Evolutionary conservation across 2,888 invertebrate genomes (phyloP), one percentile per base, ranked within the genome.

Genomic region (Patella caerulea): DNA sequence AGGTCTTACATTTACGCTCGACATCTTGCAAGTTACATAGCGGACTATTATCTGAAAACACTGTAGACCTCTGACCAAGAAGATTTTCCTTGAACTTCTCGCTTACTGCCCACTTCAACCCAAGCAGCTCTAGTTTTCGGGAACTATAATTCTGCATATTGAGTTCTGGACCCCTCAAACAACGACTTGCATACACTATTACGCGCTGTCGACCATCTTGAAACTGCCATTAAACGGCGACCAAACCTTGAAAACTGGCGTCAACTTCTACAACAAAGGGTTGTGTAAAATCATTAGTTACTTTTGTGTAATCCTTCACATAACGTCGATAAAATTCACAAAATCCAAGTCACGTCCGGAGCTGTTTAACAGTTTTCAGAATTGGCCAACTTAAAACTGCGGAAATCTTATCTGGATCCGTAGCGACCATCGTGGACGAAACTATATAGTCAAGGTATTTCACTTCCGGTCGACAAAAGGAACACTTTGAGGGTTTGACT

Each of bases 101-200:
- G 5, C 71, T 73, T 55, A 78, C 73, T 34, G 82, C 82, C 83
- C 83, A 83, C 73, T 82, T 82, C 24, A 85, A 45, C 5, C 69
- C 82, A n/a, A 82, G 72, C 19, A 81, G 73, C 65, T 83, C 80
- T 45, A 83, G 24, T 72, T 82, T 73, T 72, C 56, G 74, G 15
- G 72, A 74, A 54, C 79, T 79, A 55, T 82, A 82, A 52, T 76
- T 76, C 15, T 52, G 56, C 52, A 73, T 72, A 12, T 78, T 78
- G 17, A 69, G 24, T 65, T 78, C 78, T 15, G 56, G 54, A 14
- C 70, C 70, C 12, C 78, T 54, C 52, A 78, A 59, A 17, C 56
- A 69, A 3, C 78, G 75, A 24, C 72, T 72, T 11, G 78, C 75
- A 78, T 78, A 78, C 3, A 72, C 74, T 53, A 77, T 73, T 45